These are phyloP conservation scores for Gobio occitaniae DNA, from an alignment of 2,797 vertebrate genomes.

Conservation along the genomic window DNA sequence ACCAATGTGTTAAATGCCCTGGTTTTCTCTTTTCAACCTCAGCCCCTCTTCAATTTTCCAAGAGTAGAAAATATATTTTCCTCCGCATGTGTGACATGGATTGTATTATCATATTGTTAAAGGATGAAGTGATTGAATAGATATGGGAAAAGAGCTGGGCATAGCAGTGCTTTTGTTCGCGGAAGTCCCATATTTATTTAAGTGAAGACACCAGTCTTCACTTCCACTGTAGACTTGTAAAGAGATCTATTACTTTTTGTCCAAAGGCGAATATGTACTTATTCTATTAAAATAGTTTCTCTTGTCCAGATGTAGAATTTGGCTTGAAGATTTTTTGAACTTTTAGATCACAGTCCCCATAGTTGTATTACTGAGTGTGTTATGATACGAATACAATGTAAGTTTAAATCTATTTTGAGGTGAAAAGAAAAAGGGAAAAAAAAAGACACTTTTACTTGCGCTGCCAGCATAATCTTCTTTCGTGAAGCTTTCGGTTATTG, in stretches of 20 bases:
- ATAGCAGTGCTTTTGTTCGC: neutral
- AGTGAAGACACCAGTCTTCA: neutral
- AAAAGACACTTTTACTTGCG: neutral
- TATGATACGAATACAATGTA: neutral
- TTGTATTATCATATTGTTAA: conserved; percentile 59
- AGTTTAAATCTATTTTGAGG: neutral
- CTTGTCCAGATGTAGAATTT: neutral
- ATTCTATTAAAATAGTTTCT: neutral
- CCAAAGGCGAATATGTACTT: conserved; percentile 8
- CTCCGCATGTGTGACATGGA: conserved; percentile 40
- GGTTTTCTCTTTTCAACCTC: conserved; percentile 50
- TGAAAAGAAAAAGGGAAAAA: neutral
- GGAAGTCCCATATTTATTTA: conserved; percentile 10
- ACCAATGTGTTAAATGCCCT: conserved; percentile 61
- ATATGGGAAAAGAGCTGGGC: conserved; percentile 16
- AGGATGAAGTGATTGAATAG: conserved; percentile 41
- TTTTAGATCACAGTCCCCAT: neutral
- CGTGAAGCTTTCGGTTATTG: neutral
- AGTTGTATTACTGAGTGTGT: neutral
- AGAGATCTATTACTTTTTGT: neutral
- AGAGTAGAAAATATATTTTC: conserved; percentile 52
- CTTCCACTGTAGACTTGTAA: conserved; percentile 20
- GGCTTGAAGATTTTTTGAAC: neutral
- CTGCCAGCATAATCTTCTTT: neutral
- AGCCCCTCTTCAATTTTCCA: conserved; percentile 54